Base-by-base conservation (phyloP, 2,113 vertebrate species). In the Vicugna pacos region DNA sequence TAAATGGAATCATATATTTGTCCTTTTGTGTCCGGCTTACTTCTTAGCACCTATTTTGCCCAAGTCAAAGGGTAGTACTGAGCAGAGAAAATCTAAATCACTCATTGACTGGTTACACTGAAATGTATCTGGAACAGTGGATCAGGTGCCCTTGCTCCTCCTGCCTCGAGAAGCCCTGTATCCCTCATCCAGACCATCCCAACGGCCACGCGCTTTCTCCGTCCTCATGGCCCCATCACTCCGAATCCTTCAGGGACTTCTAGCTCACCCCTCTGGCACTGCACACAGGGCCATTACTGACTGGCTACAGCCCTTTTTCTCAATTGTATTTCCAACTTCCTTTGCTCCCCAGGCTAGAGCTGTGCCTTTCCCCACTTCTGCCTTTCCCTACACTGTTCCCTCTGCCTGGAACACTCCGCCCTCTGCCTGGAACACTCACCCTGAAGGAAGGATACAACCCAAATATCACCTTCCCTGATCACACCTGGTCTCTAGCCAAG, bases 171-270 rank as follows among this genome's bases (percentile, higher is more conserved):
- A 52, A 32, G 35, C 26, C 28, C 17, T 14, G 2, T 52, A 30
- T 17, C 17, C 10, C 52, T 32, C 35, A 1, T 6, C 5, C 52
- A 1, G 22, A 38, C 9, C 3, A 6, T 2, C 19, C 22, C 52
- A 6, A 4, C 0, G 1, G 83, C 48, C 8, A 3, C 32, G 4
- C 0, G 4, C 73, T 15, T 10, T 11, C 9, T 1, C 9, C 5
- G 52, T n/a, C 15, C 30, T 32, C 64, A 58, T 20, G 7, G 20
- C 56, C 20, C 56, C 12, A 22, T 26, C n/a, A 14, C 52, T 6
- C 32, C 0, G n/a, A 56, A 19, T 16, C 50, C 42, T 28, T 38
- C 65, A 8, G 64, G 16, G 48, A 38, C 9, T 2, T 62, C 62
- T 8, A 22, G 22, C 62, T 52, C 30, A 2, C 20, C 46, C 9